phyloP scores from a whole-genome alignment of 2,888 invertebrate genomes.

The Noctua comes region DNA sequence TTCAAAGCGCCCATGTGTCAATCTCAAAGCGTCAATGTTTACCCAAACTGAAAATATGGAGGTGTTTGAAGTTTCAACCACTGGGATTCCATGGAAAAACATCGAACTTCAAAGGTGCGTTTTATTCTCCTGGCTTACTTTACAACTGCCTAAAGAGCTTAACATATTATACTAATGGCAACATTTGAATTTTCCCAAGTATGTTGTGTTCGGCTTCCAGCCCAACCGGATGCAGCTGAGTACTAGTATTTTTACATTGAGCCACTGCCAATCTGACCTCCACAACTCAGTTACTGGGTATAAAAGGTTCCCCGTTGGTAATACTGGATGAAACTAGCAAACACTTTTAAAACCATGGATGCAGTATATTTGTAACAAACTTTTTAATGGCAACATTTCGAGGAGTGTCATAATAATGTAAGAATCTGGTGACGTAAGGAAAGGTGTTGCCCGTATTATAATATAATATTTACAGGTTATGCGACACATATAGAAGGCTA shows the following conservation, averaged over 20 bases:
- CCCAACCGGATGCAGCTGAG: neutral
- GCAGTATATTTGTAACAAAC: neutral
- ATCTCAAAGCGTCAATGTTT: slow-evolving; percentile 63
- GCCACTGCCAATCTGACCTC: neutral
- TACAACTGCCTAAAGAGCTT: slow-evolving; percentile 32
- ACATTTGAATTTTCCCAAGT: neutral
- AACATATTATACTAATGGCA: slow-evolving; percentile 7
- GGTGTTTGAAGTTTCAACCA: slow-evolving; percentile 55
- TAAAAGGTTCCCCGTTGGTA: neutral
- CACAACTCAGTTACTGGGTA: neutral
- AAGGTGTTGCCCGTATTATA: slow-evolving; percentile 31
- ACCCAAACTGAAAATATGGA: slow-evolving; percentile 55
- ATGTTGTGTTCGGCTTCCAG: neutral
- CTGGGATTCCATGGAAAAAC: slow-evolving; percentile 46
- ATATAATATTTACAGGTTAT: slow-evolving; percentile 42
- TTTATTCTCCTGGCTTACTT: slow-evolving; percentile 40
- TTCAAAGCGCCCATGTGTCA: slow-evolving; percentile 55
- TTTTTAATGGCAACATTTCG: slow-evolving; percentile 1
- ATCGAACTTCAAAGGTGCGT: slow-evolving; percentile 55
- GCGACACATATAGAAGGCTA: slow-evolving; percentile 64
- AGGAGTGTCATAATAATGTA: slow-evolving; percentile 8
- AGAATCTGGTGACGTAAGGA: slow-evolving; percentile 23
- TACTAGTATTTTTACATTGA: neutral
- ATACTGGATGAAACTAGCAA: neutral
- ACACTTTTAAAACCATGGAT: neutral